These are phyloP conservation scores for Hirtodrosophila alboralis DNA, from an alignment of 2,888 invertebrate genomes.

Conservation along the genomic window DNA sequence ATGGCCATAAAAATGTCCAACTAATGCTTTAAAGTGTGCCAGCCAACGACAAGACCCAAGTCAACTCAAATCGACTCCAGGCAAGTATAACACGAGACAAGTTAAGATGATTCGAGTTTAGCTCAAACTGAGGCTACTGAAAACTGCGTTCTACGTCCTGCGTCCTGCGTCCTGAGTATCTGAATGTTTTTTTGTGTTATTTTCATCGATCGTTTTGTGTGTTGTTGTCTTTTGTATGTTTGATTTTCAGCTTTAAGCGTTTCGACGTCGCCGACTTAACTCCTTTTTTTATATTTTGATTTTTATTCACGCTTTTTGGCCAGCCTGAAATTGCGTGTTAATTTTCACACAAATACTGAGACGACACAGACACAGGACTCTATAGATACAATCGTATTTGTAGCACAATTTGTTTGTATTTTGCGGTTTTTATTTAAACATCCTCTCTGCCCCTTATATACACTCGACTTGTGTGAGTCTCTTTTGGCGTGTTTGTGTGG, in stretches of 20 bases:
- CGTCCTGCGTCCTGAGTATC: conserved; percentile 14
- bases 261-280: conserved; percentile 47
- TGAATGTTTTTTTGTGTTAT: conserved; percentile 42
- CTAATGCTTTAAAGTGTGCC: conserved; percentile 80
- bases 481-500: conserved; percentile 47
- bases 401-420: conserved; percentile 60
- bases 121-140: not conserved
- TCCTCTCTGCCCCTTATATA: not conserved
- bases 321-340: conserved; percentile 75
- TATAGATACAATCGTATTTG: conserved; percentile 36
- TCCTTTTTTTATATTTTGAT: conserved; percentile 63
- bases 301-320: conserved; percentile 50
- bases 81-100: conserved; percentile 17
- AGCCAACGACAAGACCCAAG: conserved; percentile 58
- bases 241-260: conserved; percentile 73
- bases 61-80: conserved; percentile 39
- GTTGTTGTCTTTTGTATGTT: conserved; percentile 55
- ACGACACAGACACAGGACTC: conserved; percentile 12
- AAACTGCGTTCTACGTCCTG: not conserved
- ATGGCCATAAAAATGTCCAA: conserved; percentile 79
- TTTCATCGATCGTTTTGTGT: conserved; percentile 75
- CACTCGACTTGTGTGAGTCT: conserved; percentile 11
- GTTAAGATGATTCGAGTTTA: conserved; percentile 30
- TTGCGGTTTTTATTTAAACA: conserved; percentile 58
- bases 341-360: conserved; percentile 70